These are phyloP conservation scores for Cyprinodon brontotheroides DNA, from an alignment of 2,113 vertebrate species.

Conservation along the genomic window DNA sequence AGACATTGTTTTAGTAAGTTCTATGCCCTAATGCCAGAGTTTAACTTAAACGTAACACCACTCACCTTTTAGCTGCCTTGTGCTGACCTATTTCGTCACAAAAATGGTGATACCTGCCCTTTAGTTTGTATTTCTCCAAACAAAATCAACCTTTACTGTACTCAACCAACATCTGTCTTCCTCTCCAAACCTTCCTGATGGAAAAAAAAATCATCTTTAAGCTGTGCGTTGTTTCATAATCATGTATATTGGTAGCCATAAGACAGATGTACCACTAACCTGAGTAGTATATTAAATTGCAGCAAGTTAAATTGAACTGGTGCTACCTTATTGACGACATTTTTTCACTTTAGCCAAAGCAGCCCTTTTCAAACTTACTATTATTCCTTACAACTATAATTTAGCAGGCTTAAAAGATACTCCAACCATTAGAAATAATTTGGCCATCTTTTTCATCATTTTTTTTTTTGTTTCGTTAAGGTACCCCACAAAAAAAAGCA, in stretches of 20 bases:
- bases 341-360: slow-evolving; percentile 47
- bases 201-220: slow-evolving; percentile 2
- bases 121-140: slow-evolving; percentile 42
- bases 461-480: slow-evolving; percentile 36
- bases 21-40: neutral
- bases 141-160: slow-evolving; percentile 16
- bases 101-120: neutral
- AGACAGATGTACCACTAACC: slow-evolving; percentile 47
- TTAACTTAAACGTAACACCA: neutral
- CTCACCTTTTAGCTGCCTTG: neutral
- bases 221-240: slow-evolving; percentile 25
- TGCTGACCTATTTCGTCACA: neutral
- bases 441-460: slow-evolving; percentile 19
- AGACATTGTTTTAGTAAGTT: neutral
- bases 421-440: slow-evolving; percentile 41
- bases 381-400: slow-evolving; percentile 25
- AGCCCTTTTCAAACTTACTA: slow-evolving; percentile 56
- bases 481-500: slow-evolving; percentile 54
- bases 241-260: slow-evolving; percentile 9
- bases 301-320: slow-evolving; percentile 51
- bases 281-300: slow-evolving; percentile 57
- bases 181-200: neutral
- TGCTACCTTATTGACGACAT: slow-evolving; percentile 32
- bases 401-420: slow-evolving; percentile 37
- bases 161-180: slow-evolving; percentile 13